Percentiles rank a stretch among this genome's conserved stretches.
Evolutionary conservation across 2,113 vertebrate genomes (phyloP).

Genomic region (Campylomormyrus tamandua): DNA sequence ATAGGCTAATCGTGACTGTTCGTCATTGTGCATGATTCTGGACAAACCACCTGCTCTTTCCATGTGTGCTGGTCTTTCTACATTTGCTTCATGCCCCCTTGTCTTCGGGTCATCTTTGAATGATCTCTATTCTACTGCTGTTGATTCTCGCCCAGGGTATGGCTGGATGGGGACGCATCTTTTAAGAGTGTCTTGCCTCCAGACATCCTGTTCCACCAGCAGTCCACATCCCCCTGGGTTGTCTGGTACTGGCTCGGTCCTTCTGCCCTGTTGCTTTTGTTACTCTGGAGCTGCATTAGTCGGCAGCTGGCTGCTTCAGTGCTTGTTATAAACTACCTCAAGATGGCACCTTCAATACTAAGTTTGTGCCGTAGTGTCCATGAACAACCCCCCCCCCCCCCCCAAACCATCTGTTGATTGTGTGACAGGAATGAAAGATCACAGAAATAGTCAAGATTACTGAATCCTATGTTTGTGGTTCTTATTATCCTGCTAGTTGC

Average conservation of each 20-base stretch:
- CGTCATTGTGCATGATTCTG: not conserved
- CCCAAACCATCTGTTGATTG: not conserved
- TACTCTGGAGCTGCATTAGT: not conserved
- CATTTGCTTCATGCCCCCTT: not conserved
- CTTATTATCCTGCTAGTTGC: not conserved
- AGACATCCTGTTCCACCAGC: not conserved
- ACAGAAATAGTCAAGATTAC: not conserved
- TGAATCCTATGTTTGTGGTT: not conserved
- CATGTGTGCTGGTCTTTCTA: not conserved
- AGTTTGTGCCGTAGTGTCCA: not conserved
- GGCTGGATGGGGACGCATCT: not conserved
- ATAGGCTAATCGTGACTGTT: not conserved
- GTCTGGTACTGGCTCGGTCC: not conserved
- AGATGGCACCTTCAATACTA: not conserved
- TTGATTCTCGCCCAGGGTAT: not conserved
- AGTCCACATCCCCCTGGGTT: not conserved
- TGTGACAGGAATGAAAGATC: not conserved
- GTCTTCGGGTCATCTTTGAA: not conserved
- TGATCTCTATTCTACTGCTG: not conserved
- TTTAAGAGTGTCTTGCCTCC: not conserved
- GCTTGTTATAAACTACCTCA: not conserved
- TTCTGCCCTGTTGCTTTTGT: not conserved
- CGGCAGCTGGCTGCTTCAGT: not conserved
- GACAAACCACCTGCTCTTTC: not conserved
- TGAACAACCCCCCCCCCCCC: not conserved